These are phyloP conservation scores for Mastomys natalensis DNA, from an alignment of 2,113 vertebrate genomes.

Conservation along the genomic window DNA sequence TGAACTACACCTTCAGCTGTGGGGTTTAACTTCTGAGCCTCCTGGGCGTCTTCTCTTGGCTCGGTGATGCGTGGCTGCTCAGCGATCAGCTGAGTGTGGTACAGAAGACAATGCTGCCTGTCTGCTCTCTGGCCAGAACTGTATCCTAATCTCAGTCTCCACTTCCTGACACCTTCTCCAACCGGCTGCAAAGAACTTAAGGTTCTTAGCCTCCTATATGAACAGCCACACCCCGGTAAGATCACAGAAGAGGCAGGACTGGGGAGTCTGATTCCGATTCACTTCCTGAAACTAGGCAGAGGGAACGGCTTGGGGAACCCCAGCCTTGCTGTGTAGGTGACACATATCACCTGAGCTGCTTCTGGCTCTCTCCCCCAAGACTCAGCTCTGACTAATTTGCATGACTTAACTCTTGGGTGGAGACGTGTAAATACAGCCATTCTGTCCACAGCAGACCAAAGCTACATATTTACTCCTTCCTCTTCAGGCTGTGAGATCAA, in stretches of 20 bases:
- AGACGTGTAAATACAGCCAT: not conserved
- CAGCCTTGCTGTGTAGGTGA: not conserved
- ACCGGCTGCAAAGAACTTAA: not conserved
- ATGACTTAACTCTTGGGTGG: not conserved
- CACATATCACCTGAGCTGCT: not conserved
- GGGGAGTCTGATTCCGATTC: not conserved
- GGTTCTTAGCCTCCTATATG: not conserved
- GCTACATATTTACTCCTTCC: not conserved
- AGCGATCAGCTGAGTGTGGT: too few species aligned
- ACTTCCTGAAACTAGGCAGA: constrained; percentile 16
- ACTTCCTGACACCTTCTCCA: not conserved
- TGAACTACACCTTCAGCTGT: not conserved
- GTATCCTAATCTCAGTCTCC: not conserved
- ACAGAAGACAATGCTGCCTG: not conserved
- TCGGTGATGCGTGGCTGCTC: not conserved
- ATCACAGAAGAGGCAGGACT: not conserved
- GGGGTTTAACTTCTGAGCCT: not conserved
- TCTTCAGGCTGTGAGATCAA: not conserved
- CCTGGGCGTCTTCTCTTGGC: not conserved
- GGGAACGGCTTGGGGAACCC: not conserved
- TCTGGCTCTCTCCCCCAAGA: not conserved
- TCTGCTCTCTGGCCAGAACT: not conserved
- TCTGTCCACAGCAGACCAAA: not conserved
- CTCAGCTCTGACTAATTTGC: not conserved
- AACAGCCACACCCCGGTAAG: not conserved